Evolutionary conservation across 2,888 invertebrate genomes (phyloP), one percentile per base, ranked within the genome.

Genomic region (Maniola hyperantus): DNA sequence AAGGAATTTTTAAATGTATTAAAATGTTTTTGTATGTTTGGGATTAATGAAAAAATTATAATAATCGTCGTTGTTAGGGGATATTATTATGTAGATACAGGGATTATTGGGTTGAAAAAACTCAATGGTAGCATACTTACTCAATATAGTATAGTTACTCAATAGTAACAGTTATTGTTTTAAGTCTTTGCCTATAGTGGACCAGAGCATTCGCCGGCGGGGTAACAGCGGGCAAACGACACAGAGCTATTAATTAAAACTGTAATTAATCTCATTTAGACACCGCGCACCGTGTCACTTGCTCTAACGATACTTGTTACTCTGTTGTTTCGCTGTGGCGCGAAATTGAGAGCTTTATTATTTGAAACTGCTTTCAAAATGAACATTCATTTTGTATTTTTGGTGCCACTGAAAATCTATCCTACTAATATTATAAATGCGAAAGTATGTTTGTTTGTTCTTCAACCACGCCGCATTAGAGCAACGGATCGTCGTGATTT

Each of bases 231-330:
- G 64, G 64, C 60, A 46, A 59, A 64, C 67, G 69, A 66, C 57
- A 67, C 65, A 42, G n/a, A n/a, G 64, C 67, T 69, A 70, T 70
- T 70, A 73, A 73, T 73, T 73, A 72, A 73, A 72, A 73, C 60
- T 72, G 69, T 66, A 72, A 72, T 73, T 72, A 70, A 72, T 73
- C 70, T 68, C 66, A 70, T 62, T 68, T 70, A 64, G 54, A 64
- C 64, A 66, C 61, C 64, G 63, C 62, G 39, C 62, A 50, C 60
- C 26, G 42, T 66, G 70, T 62, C 64, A 68, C 66, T 68, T 66
- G 64, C 65, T 65, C 61, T 64, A 68, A 68, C 66, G 66, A 68
- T 64, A 70, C 68, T 68, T 70, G 66, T 68, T 68, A 60, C 61
- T 57, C 66, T 61, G 55, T 64, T 70, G 68, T 70, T 70, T 64